Conservation (phyloP, 2,113 vertebrate species). For the Elachura formosa region DNA sequence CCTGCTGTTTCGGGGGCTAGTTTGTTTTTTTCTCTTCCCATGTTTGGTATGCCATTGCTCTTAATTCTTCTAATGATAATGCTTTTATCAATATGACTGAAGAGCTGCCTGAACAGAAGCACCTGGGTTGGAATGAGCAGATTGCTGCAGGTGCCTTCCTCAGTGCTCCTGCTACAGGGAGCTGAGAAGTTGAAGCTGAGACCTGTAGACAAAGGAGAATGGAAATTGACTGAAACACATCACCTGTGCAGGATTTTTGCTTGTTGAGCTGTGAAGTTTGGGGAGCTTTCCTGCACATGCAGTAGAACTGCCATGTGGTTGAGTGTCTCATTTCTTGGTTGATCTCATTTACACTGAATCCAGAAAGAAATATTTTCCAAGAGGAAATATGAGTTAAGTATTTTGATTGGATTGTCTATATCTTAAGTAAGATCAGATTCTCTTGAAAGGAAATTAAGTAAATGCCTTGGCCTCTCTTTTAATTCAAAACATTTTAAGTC, state of each 20-base stretch:
- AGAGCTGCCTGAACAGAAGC: background rate
- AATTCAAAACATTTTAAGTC: constrained; percentile 33
- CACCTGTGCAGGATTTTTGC: background rate
- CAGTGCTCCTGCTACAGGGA: background rate
- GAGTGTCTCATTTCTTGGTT: background rate
- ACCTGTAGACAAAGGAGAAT: background rate
- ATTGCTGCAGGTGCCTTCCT: background rate
- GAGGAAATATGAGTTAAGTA: background rate
- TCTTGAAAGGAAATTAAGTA: constrained; percentile 30
- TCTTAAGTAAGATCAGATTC: constrained; percentile 26
- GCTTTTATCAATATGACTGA: background rate
- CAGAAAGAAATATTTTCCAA: background rate
- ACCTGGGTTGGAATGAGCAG: background rate
- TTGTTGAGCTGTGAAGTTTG: background rate
- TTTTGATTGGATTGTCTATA: constrained; percentile 14
- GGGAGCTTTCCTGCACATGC: background rate
- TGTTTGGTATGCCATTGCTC: background rate
- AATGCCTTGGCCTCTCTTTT: constrained; percentile 26
- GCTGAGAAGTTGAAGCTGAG: background rate
- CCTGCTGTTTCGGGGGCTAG: background rate
- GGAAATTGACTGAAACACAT: background rate
- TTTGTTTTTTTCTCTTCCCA: background rate
- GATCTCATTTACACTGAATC: background rate
- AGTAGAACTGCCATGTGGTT: background rate
- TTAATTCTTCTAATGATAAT: background rate